Conservation (phyloP, 2,888 invertebrate genomes). For the Selenia dentaria region DNA sequence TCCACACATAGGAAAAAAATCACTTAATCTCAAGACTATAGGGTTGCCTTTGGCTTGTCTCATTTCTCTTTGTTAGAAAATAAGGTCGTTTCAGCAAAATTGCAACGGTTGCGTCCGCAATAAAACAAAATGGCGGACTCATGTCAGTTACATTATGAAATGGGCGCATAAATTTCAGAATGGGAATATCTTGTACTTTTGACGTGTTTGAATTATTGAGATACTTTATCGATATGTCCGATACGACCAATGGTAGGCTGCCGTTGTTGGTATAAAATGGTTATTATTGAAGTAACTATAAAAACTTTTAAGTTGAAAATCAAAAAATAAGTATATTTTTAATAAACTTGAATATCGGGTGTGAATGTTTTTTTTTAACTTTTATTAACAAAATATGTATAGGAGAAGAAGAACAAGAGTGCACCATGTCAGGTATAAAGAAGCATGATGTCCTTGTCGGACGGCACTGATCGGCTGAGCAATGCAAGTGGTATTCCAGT, state of each 20-base stretch:
- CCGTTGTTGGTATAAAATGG: too few relatives aligned
- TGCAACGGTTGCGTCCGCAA: conserved; percentile 62
- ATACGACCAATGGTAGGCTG: neutral
- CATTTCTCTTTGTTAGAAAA: conserved; percentile 57
- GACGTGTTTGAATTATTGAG: conserved; percentile 16
- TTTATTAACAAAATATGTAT: too few relatives aligned
- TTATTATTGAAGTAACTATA: too few relatives aligned
- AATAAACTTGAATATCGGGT: too few relatives aligned
- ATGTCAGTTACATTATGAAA: conserved; percentile 49
- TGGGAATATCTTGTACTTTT: conserved; percentile 55
- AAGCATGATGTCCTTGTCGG: too few relatives aligned
- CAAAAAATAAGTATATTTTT: too few relatives aligned
- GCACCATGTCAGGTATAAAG: too few relatives aligned
- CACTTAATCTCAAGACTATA: conserved; percentile 40
- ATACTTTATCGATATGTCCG: conserved; percentile 7
- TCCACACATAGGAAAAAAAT: conserved; percentile 37
- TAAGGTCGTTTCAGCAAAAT: conserved; percentile 75
- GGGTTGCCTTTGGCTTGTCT: conserved; percentile 31
- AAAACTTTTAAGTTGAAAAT: too few relatives aligned
- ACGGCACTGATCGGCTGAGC: too few relatives aligned
- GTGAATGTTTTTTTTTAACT: too few relatives aligned
- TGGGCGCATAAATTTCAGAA: conserved; percentile 64
- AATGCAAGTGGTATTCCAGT: too few relatives aligned
- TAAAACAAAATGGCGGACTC: conserved; percentile 68
- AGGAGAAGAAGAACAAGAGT: too few relatives aligned